phyloP scores from a whole-genome alignment of 2,888 invertebrate genomes.

The Brenthis ino region DNA sequence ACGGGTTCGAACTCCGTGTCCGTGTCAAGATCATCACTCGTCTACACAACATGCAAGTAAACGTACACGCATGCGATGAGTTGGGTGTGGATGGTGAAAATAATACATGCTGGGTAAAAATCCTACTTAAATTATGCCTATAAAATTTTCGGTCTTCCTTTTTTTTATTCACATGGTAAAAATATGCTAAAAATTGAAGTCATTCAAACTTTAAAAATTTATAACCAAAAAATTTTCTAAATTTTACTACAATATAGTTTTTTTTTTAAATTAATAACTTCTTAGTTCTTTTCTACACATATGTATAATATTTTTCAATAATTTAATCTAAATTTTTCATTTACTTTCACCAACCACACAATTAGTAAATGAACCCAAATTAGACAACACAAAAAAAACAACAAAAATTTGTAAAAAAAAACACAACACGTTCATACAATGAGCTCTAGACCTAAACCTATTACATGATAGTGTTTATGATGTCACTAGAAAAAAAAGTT shows the following conservation, averaged over 20 bases:
- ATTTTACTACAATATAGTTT: too few relatives aligned
- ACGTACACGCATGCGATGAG: conserved; percentile 35
- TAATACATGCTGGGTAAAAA: neutral
- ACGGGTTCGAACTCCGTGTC: conserved; percentile 87
- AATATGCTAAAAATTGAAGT: too few relatives aligned
- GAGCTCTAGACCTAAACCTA: conserved; percentile 1
- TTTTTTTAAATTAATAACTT: too few relatives aligned
- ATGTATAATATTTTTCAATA: neutral
- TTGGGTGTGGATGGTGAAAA: conserved; percentile 21
- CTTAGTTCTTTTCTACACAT: too few relatives aligned
- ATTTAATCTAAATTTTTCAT: neutral
- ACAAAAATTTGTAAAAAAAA: neutral
- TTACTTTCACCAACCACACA: conserved; percentile 7
- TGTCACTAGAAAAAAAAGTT: neutral
- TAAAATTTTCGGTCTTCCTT: too few relatives aligned
- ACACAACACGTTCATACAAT: neutral
- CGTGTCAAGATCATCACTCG: conserved; percentile 85
- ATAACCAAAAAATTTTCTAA: too few relatives aligned
- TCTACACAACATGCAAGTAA: conserved; percentile 60
- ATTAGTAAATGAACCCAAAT: conserved; percentile 6
- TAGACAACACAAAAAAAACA: conserved; percentile 3
- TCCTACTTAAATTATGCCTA: neutral
- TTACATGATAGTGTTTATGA: neutral
- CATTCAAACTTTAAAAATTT: too few relatives aligned
- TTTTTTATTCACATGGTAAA: too few relatives aligned